phyloP scores from a whole-genome alignment of 2,888 invertebrate species.

The Ochropacha duplaris region DNA sequence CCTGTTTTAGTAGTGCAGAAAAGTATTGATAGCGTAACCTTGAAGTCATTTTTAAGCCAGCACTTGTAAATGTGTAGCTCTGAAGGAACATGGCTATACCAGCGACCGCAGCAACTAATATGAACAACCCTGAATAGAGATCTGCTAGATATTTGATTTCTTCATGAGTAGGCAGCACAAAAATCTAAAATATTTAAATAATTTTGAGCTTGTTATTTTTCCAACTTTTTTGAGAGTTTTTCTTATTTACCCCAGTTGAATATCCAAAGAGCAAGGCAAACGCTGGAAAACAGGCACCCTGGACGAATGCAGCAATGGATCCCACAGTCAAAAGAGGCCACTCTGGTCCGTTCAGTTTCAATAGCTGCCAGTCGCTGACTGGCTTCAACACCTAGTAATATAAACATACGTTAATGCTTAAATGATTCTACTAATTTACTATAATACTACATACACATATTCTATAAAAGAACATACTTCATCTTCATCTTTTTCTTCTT shows the following conservation, averaged over 20 bases:
- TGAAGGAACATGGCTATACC: slow-evolving; percentile 87
- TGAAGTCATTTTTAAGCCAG: slow-evolving; percentile 90
- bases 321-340: slow-evolving; percentile 85
- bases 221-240: not conserved
- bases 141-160: slow-evolving; percentile 83
- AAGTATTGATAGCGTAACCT: slow-evolving; percentile 80
- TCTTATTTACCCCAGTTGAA: slow-evolving; percentile 78
- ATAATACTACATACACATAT: not conserved
- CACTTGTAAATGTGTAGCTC: slow-evolving; percentile 87
- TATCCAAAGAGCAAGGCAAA: slow-evolving; percentile 88
- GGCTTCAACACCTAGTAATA: slow-evolving; percentile 50
- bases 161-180: slow-evolving; percentile 80
- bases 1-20: slow-evolving; percentile 82
- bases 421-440: not conserved
- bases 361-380: slow-evolving; percentile 75
- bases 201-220: too few relatives aligned
- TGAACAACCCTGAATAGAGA: slow-evolving; percentile 85
- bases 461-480: slow-evolving; percentile 40
- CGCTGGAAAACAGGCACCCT: slow-evolving; percentile 86
- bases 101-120: slow-evolving; percentile 85
- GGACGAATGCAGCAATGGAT: slow-evolving; percentile 84
- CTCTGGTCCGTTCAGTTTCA: slow-evolving; percentile 85
- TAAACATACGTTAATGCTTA: not conserved
- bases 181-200: slow-evolving; percentile 71
- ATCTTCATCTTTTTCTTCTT: slow-evolving; percentile 63